phyloP scores from a whole-genome alignment of 2,797 vertebrate genomes.

The Lutjanus argentimaculatus region DNA sequence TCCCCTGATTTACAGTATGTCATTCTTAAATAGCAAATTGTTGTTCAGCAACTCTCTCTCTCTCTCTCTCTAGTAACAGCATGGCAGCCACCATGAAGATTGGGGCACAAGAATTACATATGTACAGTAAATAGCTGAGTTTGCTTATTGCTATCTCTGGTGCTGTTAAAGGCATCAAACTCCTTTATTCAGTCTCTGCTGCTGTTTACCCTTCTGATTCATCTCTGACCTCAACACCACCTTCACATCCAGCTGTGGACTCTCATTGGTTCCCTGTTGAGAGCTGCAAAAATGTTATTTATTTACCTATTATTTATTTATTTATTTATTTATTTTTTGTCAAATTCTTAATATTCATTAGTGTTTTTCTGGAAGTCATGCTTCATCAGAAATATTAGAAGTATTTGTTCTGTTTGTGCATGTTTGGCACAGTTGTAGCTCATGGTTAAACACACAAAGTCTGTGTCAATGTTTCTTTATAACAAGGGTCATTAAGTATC shows the following conservation, averaged over 20 bases:
- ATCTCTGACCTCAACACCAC: neutral
- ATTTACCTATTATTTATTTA: too few relatives aligned
- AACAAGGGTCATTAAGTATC: constrained; percentile 7
- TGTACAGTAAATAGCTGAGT: constrained; percentile 8
- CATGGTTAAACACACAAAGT: neutral
- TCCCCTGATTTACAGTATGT: neutral
- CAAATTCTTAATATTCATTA: neutral
- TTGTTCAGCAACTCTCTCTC: too few relatives aligned
- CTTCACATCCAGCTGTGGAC: neutral
- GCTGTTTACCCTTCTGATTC: neutral
- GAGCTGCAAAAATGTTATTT: constrained; percentile 2
- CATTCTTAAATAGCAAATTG: neutral
- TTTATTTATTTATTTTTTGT: neutral
- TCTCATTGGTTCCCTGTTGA: neutral
- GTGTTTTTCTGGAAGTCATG: neutral
- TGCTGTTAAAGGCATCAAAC: neutral
- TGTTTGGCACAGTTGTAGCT: neutral
- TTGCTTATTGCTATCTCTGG: neutral
- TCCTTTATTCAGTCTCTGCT: neutral
- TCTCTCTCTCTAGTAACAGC: too few relatives aligned
- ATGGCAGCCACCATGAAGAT: neutral
- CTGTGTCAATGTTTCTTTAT: neutral
- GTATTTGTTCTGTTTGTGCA: neutral
- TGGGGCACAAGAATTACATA: neutral
- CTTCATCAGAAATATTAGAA: neutral